A percentile compares a stretch with the other conserved stretches of the same genome.
Evolutionary conservation across 2,888 invertebrate genomes (phyloP).

Genomic region (Drosophila monieri): DNA sequence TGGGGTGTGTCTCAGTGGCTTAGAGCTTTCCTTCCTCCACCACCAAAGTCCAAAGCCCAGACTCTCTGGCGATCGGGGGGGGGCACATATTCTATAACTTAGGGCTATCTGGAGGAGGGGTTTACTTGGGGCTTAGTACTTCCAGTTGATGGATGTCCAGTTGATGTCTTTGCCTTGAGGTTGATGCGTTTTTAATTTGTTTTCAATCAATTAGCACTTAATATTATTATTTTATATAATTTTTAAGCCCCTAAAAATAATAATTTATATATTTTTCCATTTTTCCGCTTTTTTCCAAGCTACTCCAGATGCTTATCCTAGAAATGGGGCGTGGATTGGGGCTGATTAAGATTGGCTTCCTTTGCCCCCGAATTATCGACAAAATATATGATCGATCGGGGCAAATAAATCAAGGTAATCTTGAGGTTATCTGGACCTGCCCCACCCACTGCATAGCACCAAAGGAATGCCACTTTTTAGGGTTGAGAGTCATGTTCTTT

Average conservation of each 20-base stretch:
- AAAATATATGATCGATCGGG: slow-evolving; percentile 48
- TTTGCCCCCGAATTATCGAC: slow-evolving; percentile 19
- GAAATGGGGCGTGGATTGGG: background rate
- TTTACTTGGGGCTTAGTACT: background rate
- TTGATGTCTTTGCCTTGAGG: background rate
- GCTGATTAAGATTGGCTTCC: slow-evolving; percentile 27
- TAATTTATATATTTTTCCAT: background rate
- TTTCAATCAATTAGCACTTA: background rate
- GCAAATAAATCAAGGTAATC: slow-evolving; percentile 60
- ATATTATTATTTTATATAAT: too few species aligned
- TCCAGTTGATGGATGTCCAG: background rate
- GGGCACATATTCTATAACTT: too few species aligned
- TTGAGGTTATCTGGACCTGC: slow-evolving; percentile 22
- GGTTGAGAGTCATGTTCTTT: too few species aligned
- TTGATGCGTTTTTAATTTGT: background rate
- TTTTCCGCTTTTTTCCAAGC: background rate
- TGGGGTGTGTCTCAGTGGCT: slow-evolving; percentile 18
- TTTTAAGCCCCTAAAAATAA: too few species aligned
- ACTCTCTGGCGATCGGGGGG: background rate
- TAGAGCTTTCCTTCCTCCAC: slow-evolving; percentile 38
- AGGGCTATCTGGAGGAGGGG: slow-evolving; percentile 2
- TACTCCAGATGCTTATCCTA: slow-evolving; percentile 24
- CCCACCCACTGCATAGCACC: background rate
- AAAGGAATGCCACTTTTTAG: background rate
- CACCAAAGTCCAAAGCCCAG: background rate